These are phyloP conservation scores for Chionodraco myersi DNA, from an alignment of 2,113 vertebrate genomes.

Conservation along the genomic window DNA sequence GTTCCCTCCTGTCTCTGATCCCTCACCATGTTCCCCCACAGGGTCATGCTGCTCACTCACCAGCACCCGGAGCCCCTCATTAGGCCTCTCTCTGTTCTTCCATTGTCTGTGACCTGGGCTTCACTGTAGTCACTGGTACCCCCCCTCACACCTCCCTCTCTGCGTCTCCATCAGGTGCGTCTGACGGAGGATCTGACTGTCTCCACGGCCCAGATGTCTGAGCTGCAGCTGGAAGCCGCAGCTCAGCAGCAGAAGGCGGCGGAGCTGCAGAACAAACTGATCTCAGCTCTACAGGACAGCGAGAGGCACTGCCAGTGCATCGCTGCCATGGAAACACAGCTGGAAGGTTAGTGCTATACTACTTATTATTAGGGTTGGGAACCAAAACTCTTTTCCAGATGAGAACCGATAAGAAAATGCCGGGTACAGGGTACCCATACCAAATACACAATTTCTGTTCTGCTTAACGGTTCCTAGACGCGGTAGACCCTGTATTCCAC, in stretches of 20 bases:
- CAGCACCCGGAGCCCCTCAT: conserved; percentile 46
- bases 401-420: too few relatives aligned
- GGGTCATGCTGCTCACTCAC: conserved; percentile 41
- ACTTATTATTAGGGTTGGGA: background rate
- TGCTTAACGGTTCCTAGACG: too few relatives aligned
- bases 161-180: conserved; percentile 82
- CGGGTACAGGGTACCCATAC: too few relatives aligned
- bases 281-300: conserved; percentile 81
- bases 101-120: conserved; percentile 8
- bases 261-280: conserved; percentile 87
- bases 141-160: background rate
- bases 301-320: conserved; percentile 81
- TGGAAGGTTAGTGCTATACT: conserved; percentile 82
- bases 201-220: conserved; percentile 87
- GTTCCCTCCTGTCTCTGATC: conserved; percentile 16
- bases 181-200: conserved; percentile 90
- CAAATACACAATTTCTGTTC: too few relatives aligned
- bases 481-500: too few relatives aligned
- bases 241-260: conserved; percentile 89
- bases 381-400: too few relatives aligned
- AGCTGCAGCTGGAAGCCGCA: conserved; percentile 90
- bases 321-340: conserved; percentile 82
- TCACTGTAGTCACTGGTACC: background rate
- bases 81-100: conserved; percentile 9
- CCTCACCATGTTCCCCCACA: conserved; percentile 50